phyloP scores from a whole-genome alignment of 2,888 invertebrate genomes.

The Erebia aethiops region DNA sequence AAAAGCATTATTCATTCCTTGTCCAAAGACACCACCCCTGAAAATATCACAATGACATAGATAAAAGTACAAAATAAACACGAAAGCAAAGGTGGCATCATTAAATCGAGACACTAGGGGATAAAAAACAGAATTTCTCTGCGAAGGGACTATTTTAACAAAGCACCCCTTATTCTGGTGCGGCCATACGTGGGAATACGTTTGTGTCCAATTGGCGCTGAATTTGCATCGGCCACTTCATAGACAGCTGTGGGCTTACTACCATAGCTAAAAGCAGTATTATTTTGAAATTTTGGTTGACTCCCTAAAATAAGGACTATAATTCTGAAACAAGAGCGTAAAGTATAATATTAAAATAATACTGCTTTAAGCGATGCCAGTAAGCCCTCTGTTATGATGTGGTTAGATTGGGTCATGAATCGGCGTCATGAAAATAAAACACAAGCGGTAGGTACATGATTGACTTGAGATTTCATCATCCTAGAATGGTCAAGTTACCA shows the following conservation, averaged over 20 bases:
- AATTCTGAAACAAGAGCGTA: too few species aligned
- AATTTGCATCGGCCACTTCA: constrained; percentile 24
- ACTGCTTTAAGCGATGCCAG: too few species aligned
- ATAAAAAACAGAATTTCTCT: constrained; percentile 36
- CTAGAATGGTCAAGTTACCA: background rate
- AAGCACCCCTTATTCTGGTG: constrained; percentile 20
- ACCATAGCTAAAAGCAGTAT: too few species aligned
- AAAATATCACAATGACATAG: constrained; percentile 61
- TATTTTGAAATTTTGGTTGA: too few species aligned
- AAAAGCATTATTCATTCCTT: constrained; percentile 66
- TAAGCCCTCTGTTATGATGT: too few species aligned
- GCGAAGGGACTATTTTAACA: constrained; percentile 30
- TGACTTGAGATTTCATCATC: too few species aligned
- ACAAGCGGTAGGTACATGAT: background rate
- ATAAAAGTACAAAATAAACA: constrained; percentile 77
- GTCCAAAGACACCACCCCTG: constrained; percentile 73
- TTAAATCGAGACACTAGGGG: constrained; percentile 65
- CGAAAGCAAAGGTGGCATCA: constrained; percentile 60
- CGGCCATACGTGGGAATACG: constrained; percentile 29
- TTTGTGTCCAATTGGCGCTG: constrained; percentile 22
- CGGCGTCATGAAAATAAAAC: background rate
- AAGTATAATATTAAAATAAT: too few species aligned
- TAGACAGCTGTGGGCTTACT: background rate
- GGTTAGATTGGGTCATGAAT: too few species aligned
- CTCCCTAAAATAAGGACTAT: too few species aligned